Conservation (phyloP, 1,140 invertebrate genomes). For the Drosophila sechellia region DNA sequence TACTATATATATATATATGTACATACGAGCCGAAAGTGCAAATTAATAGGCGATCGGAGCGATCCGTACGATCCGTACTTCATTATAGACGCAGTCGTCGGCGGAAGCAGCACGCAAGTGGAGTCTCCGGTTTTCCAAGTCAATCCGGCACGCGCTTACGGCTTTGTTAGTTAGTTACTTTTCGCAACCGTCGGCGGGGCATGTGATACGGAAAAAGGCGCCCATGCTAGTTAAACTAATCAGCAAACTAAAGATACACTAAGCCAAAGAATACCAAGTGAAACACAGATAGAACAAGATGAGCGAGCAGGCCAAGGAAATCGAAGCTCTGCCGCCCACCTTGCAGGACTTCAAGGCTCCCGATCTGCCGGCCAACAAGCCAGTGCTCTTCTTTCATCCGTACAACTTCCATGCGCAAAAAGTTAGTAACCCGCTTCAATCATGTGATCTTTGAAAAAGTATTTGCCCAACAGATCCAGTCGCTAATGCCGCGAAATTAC, state of each 20-base stretch:
- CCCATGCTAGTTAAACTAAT: constrained; percentile 22
- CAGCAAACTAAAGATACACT: constrained; percentile 16
- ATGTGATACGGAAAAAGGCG: constrained; percentile 43
- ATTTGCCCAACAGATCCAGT: constrained; percentile 16
- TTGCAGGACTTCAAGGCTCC: constrained; percentile 70
- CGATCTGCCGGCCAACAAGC: constrained; percentile 81
- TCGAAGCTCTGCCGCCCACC: constrained; percentile 17
- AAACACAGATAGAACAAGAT: constrained; percentile 4
- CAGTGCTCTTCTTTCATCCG: constrained; percentile 89
- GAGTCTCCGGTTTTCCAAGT: constrained; percentile 16
- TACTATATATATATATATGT: background rate
- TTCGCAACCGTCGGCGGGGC: constrained; percentile 28
- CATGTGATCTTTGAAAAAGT: constrained; percentile 55
- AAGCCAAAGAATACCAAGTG: background rate
- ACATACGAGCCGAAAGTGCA: constrained; percentile 38
- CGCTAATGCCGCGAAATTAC: constrained; percentile 49
- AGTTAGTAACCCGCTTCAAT: constrained; percentile 85
- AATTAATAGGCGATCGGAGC: constrained; percentile 50
- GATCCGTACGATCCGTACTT: constrained; percentile 13
- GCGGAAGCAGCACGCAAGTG: constrained; percentile 17
- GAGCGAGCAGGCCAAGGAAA: constrained; percentile 43
- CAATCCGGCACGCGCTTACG: constrained; percentile 31
- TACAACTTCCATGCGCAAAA: constrained; percentile 92
- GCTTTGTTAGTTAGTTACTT: constrained; percentile 27
- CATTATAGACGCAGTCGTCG: constrained; percentile 20